These are phyloP conservation scores for Coremacera marginata DNA, from an alignment of 2,888 invertebrate genomes.

Conservation along the genomic window DNA sequence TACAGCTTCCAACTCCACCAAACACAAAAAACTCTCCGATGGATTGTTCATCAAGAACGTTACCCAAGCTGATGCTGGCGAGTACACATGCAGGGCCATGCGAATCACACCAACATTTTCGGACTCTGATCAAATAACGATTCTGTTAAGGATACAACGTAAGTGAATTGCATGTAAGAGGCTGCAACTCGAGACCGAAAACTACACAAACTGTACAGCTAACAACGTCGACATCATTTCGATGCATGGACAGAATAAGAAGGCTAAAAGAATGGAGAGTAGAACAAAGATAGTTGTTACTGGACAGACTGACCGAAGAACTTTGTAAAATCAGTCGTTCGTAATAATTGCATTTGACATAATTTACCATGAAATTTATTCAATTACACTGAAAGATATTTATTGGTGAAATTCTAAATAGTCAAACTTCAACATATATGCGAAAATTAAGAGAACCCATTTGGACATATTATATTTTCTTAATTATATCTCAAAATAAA, in stretches of 20 bases:
- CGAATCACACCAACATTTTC: conserved; percentile 71
- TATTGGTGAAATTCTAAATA: too few species aligned
- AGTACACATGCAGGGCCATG: conserved; percentile 73
- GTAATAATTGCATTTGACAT: conserved; percentile 11
- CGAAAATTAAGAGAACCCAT: too few species aligned
- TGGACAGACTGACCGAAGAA: conserved; percentile 8
- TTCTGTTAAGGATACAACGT: conserved; percentile 73
- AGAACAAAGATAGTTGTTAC: neutral
- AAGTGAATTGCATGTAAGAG: conserved; percentile 63
- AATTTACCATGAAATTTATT: neutral
- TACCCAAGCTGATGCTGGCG: conserved; percentile 72
- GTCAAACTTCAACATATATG: too few species aligned
- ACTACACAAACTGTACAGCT: neutral
- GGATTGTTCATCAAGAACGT: conserved; percentile 73
- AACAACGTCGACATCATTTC: too few species aligned
- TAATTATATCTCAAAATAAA: too few species aligned
- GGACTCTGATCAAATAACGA: conserved; percentile 71
- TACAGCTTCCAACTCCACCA: conserved; percentile 65
- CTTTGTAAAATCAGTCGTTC: neutral
- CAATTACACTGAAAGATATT: too few species aligned
- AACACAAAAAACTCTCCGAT: conserved; percentile 71
- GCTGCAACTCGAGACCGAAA: neutral
- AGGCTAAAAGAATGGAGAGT: neutral
- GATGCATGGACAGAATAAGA: neutral
- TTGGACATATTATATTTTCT: too few species aligned